Conservation (phyloP, 2,888 invertebrate species). For the Rhimphoctona megacephalus region DNA sequence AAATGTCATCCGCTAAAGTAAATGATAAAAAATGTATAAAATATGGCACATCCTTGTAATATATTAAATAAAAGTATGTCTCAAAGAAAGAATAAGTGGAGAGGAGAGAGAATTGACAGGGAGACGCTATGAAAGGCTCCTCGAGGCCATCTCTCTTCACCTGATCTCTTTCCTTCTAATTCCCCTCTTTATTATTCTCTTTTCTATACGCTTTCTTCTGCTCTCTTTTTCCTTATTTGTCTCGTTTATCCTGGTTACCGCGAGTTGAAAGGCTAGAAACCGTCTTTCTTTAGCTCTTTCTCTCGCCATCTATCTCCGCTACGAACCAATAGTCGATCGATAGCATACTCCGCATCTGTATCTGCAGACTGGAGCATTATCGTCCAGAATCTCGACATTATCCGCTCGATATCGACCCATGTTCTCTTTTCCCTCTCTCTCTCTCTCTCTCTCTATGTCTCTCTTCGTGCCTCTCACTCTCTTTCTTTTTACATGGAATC, state of each 20-base stretch:
- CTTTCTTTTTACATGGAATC: constrained; percentile 3
- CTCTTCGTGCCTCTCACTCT: neutral
- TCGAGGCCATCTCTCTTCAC: constrained; percentile 18
- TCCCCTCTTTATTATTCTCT: constrained; percentile 40
- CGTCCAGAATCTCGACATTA: constrained; percentile 57
- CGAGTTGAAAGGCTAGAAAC: constrained; percentile 26
- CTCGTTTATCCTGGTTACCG: constrained; percentile 48
- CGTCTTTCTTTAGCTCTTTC: constrained; percentile 40
- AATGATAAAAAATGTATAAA: neutral
- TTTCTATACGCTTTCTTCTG: constrained; percentile 22
- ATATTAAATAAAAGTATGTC: neutral
- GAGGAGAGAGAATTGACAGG: constrained; percentile 5
- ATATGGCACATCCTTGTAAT: neutral
- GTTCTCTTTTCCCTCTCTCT: constrained; percentile 12
- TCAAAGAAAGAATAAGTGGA: neutral
- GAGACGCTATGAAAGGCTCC: constrained; percentile 1
- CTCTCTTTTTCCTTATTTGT: constrained; percentile 20
- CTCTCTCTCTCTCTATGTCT: neutral
- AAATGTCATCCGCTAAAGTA: neutral
- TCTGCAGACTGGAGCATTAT: constrained; percentile 55
- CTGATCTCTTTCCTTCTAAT: constrained; percentile 45
- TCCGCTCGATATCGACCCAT: constrained; percentile 50
- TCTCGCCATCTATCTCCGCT: constrained; percentile 44
- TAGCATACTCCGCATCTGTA: constrained; percentile 55
- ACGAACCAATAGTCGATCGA: constrained; percentile 66